Percentiles rank a stretch among this genome's conserved stretches.
These are phyloP conservation scores for Habrosyne pyritoides DNA, from an alignment of 2,888 invertebrate species.

Conservation along the genomic window DNA sequence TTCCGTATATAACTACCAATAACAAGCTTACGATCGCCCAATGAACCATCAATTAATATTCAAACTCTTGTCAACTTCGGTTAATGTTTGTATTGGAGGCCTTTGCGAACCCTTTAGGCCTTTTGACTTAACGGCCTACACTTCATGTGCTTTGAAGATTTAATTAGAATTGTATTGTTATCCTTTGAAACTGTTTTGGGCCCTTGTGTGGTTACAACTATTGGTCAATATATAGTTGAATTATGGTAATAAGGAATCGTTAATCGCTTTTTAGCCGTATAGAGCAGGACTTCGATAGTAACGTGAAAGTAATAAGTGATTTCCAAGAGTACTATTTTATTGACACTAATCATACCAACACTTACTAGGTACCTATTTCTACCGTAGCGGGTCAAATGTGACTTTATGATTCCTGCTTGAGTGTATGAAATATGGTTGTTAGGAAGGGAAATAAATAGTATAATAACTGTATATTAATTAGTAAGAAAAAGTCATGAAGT, in stretches of 20 bases:
- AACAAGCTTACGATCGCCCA: neutral
- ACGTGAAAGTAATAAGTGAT: too few relatives aligned
- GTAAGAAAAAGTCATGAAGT: too few relatives aligned
- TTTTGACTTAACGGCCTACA: conserved; percentile 5
- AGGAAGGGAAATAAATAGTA: too few relatives aligned
- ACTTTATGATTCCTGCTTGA: too few relatives aligned
- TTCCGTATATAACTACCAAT: neutral
- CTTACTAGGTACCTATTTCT: too few relatives aligned
- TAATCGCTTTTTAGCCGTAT: too few relatives aligned
- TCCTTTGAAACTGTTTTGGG: conserved; percentile 1
- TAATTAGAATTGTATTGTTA: conserved; percentile 4
- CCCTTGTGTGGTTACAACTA: neutral
- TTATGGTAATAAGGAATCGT: neutral
- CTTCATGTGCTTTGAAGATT: neutral
- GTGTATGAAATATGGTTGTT: too few relatives aligned
- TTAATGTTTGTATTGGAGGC: conserved; percentile 5
- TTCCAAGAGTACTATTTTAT: too few relatives aligned
- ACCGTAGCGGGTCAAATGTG: too few relatives aligned
- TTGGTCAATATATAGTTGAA: neutral
- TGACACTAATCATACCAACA: too few relatives aligned
- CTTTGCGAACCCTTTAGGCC: neutral
- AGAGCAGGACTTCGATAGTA: too few relatives aligned
- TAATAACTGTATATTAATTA: too few relatives aligned
- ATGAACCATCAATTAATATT: conserved; percentile 5
- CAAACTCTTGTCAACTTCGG: conserved; percentile 6